Evolutionary conservation across 2,888 invertebrate genomes (phyloP).

Genomic region (Drosophila meridionalis): DNA sequence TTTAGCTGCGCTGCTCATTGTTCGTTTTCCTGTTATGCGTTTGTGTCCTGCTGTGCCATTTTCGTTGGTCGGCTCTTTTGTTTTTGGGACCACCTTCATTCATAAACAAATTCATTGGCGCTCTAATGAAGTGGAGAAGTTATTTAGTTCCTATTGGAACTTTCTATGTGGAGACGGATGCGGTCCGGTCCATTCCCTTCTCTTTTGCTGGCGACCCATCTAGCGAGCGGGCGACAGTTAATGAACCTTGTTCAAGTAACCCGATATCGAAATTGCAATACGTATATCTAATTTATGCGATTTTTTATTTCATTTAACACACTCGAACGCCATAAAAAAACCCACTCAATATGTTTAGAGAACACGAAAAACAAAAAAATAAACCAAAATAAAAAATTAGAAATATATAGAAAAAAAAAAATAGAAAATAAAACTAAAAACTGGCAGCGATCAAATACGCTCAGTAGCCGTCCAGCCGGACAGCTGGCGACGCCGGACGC

Average conservation of each 20-base stretch:
- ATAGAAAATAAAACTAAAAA: conserved; percentile 48
- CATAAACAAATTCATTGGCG: conserved; percentile 63
- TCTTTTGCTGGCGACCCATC: conserved; percentile 45
- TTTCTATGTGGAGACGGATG: conserved; percentile 44
- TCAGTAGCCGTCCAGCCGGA: conserved; percentile 65
- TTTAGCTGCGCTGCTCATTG: conserved; percentile 24
- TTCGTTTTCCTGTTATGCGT: conserved; percentile 61
- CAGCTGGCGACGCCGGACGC: conserved; percentile 60
- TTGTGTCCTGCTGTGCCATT: conserved; percentile 70
- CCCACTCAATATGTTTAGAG: conserved; percentile 69
- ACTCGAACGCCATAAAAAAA: conserved; percentile 66
- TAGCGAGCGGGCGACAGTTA: conserved; percentile 52
- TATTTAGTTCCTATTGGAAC: conserved; percentile 40
- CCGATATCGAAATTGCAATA: conserved; percentile 76
- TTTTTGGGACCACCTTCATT: conserved; percentile 53
- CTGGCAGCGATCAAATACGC: conserved; percentile 65
- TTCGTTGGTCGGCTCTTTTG: neutral
- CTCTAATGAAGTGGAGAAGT: conserved; percentile 56
- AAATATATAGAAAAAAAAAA: conserved; percentile 29
- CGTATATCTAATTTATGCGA: conserved; percentile 77
- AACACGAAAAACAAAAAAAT: conserved; percentile 34
- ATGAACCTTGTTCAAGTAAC: conserved; percentile 78
- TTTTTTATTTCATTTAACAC: conserved; percentile 75
- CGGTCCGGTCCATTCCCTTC: conserved; percentile 46
- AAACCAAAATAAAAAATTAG: conserved; percentile 30